These are phyloP conservation scores for Melanostigma gelatinosum DNA, from an alignment of 2,113 vertebrate species.

Conservation along the genomic window DNA sequence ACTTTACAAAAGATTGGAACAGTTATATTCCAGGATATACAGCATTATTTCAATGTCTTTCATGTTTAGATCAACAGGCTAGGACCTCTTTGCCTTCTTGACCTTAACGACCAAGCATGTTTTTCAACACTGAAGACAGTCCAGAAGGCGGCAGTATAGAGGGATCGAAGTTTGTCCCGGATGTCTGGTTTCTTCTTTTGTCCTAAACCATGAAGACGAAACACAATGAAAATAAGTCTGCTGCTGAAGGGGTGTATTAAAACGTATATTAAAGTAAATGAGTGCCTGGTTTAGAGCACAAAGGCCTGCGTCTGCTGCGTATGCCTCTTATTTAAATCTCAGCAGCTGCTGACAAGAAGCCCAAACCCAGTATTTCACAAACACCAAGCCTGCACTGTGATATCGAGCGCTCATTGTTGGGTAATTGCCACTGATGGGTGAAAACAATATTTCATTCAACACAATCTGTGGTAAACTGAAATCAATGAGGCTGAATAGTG, in stretches of 20 bases:
- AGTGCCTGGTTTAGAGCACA: constrained; percentile 1
- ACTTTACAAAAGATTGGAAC: background rate
- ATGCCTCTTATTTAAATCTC: constrained; percentile 37
- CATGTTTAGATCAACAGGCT: constrained; percentile 12
- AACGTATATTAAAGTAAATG: constrained; percentile 18
- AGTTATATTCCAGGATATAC: background rate
- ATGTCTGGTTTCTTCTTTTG: constrained; percentile 16
- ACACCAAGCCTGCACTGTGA: constrained; percentile 38
- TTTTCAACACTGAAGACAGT: background rate
- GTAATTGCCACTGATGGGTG: constrained; percentile 71
- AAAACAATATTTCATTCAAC: constrained; percentile 70
- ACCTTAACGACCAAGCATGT: constrained; percentile 23
- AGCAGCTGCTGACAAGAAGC: constrained; percentile 33
- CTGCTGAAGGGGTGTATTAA: background rate
- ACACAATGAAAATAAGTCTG: constrained; percentile 16
- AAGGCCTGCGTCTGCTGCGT: constrained; percentile 12
- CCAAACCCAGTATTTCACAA: constrained; percentile 51
- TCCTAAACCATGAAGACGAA: constrained; percentile 15
- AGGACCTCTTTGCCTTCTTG: background rate
- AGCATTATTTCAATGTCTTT: background rate
- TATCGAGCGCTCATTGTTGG: constrained; percentile 59
- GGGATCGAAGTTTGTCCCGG: background rate
- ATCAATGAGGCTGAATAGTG: constrained; percentile 77
- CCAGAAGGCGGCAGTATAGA: background rate
- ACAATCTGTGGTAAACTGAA: constrained; percentile 76